Conservation (phyloP, 2,888 invertebrate genomes). For the Helleia helle region DNA sequence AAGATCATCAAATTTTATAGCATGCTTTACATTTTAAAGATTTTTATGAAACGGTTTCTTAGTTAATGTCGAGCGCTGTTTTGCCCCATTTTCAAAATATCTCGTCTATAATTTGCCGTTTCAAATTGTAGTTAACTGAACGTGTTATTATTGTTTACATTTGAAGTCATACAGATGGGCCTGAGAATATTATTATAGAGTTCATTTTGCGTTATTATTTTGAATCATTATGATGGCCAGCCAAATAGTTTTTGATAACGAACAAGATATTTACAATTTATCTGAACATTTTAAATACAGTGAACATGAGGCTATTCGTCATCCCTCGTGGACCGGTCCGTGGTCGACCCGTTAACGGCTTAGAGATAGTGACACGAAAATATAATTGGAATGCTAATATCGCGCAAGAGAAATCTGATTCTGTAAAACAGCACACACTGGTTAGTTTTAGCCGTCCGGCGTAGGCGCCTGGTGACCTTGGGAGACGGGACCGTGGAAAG, state of each 20-base stretch:
- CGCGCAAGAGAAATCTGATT: conserved; percentile 61
- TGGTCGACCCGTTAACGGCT: conserved; percentile 1
- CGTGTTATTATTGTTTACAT: background rate
- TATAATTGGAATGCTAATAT: conserved; percentile 58
- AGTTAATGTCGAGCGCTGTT: background rate
- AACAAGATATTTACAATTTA: no score
- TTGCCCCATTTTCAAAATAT: background rate
- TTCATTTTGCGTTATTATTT: no score
- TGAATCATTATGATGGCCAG: no score
- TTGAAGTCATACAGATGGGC: background rate
- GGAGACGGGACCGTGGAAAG: conserved; percentile 53
- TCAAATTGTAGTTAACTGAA: no score
- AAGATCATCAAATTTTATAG: conserved; percentile 15
- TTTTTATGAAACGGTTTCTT: background rate
- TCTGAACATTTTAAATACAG: no score
- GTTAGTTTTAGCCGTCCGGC: conserved; percentile 59
- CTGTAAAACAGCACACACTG: conserved; percentile 54
- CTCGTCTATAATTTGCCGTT: background rate
- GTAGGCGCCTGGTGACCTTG: conserved; percentile 69
- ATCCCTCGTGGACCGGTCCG: no score
- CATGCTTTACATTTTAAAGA: background rate
- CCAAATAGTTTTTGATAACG: no score
- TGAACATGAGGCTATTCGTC: no score
- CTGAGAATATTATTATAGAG: no score
- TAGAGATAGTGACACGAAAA: conserved; percentile 52